Conservation (phyloP, 2,797 vertebrate species). For the Morus bassanus region DNA sequence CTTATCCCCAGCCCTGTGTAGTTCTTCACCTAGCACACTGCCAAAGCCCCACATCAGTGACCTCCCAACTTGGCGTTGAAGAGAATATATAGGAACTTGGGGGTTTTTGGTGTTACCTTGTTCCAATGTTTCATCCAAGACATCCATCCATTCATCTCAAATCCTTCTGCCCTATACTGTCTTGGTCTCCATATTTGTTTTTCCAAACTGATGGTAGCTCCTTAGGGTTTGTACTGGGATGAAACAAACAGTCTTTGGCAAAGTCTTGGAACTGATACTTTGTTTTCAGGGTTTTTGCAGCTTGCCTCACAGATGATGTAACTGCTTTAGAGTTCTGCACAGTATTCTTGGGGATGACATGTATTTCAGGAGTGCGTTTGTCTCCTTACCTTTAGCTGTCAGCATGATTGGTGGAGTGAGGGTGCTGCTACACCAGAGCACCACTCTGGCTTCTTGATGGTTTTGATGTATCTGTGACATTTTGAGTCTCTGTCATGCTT, state of each 20-base stretch:
- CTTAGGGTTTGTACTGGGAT: not conserved
- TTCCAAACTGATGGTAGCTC: not conserved
- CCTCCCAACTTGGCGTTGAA: not conserved
- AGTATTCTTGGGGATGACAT: not conserved
- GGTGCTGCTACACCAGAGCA: not conserved
- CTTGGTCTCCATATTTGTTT: not conserved
- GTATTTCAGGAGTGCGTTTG: not conserved
- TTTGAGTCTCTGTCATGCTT: not conserved
- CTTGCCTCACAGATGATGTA: not conserved
- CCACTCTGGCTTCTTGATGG: not conserved
- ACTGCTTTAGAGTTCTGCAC: not conserved
- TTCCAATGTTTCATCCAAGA: rapidly evolving
- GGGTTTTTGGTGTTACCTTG: not conserved
- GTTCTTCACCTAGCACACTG: not conserved
- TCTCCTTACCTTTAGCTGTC: not conserved
- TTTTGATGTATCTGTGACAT: not conserved
- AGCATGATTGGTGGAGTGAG: not conserved
- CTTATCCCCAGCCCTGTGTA: not conserved
- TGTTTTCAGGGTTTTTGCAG: not conserved
- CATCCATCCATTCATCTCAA: not conserved
- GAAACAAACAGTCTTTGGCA: not conserved
- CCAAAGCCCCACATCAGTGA: not conserved
- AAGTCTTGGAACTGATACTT: not conserved
- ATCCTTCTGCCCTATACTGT: not conserved
- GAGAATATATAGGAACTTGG: not conserved